These are phyloP conservation scores for Sepioteuthis lessoniana DNA, from an alignment of 2,888 invertebrate species.

Conservation along the genomic window DNA sequence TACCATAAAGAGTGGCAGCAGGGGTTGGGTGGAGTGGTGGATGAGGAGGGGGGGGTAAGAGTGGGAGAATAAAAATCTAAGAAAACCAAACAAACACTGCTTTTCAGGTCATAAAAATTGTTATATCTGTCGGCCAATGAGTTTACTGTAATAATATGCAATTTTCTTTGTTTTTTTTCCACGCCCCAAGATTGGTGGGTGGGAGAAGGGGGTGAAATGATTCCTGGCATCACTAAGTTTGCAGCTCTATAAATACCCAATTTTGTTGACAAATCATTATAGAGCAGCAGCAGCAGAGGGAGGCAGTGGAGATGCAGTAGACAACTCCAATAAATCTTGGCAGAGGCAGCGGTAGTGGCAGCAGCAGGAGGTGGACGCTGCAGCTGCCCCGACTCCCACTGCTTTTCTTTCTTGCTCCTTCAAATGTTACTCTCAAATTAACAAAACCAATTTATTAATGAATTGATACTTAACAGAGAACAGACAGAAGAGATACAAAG, in stretches of 20 bases:
- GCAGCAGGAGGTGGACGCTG: background rate
- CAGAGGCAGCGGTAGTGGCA: background rate
- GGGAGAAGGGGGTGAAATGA: background rate
- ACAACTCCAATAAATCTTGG: background rate
- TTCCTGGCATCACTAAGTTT: conserved; percentile 14
- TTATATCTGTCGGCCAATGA: conserved; percentile 23
- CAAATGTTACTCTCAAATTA: background rate
- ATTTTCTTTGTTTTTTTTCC: conserved; percentile 43
- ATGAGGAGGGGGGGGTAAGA: too few relatives aligned
- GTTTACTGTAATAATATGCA: conserved; percentile 39
- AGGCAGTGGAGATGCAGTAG: background rate
- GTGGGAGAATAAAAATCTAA: background rate
- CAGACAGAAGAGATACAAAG: background rate
- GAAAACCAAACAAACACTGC: background rate
- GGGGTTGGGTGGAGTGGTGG: too few relatives aligned
- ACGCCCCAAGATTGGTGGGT: background rate
- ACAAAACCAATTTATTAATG: background rate
- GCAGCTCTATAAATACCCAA: conserved; percentile 43
- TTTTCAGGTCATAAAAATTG: conserved; percentile 23
- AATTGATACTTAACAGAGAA: background rate
- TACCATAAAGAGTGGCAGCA: too few relatives aligned
- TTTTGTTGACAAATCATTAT: conserved; percentile 41
- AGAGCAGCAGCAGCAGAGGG: background rate
- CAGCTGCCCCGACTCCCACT: background rate
- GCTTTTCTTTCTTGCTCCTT: background rate